Percentiles rank a stretch among this genome's conserved stretches.
These are phyloP conservation scores for Tachystola acroxantha DNA, from an alignment of 2,888 invertebrate genomes.

Conservation along the genomic window DNA sequence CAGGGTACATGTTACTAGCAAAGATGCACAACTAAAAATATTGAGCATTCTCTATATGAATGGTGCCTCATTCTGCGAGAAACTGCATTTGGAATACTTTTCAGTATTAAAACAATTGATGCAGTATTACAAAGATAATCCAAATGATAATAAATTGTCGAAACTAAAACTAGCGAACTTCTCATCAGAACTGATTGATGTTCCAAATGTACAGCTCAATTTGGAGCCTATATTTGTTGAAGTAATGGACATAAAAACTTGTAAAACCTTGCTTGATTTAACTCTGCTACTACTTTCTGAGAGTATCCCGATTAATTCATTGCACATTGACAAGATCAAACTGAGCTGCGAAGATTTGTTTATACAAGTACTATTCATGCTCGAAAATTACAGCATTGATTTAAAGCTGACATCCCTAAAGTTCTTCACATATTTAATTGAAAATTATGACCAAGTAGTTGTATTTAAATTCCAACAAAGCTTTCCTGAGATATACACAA, in stretches of 20 bases:
- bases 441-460: constrained; percentile 41
- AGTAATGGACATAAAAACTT: constrained; percentile 46
- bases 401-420: constrained; percentile 48
- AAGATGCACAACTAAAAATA: constrained; percentile 77
- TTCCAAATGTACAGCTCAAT: constrained; percentile 54
- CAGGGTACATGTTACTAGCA: constrained; percentile 71
- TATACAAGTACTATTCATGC: constrained; percentile 36
- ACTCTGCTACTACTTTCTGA: constrained; percentile 54
- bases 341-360: constrained; percentile 34
- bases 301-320: constrained; percentile 47
- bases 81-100: constrained; percentile 68
- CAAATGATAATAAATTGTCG: constrained; percentile 12
- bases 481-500: constrained; percentile 38
- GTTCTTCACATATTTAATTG: constrained; percentile 51
- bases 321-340: constrained; percentile 34
- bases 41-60: constrained; percentile 70
- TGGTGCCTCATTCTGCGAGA: constrained; percentile 67
- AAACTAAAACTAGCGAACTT: constrained; percentile 60
- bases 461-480: constrained; percentile 33
- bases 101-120: constrained; percentile 55
- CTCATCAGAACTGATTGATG: constrained; percentile 49
- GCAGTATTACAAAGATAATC: constrained; percentile 50
- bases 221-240: constrained; percentile 59
- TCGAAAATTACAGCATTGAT: constrained; percentile 54
- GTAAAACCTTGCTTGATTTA: constrained; percentile 48